These are phyloP conservation scores for Drosophila pandora DNA, from an alignment of 1,140 invertebrate species.

Conservation along the genomic window DNA sequence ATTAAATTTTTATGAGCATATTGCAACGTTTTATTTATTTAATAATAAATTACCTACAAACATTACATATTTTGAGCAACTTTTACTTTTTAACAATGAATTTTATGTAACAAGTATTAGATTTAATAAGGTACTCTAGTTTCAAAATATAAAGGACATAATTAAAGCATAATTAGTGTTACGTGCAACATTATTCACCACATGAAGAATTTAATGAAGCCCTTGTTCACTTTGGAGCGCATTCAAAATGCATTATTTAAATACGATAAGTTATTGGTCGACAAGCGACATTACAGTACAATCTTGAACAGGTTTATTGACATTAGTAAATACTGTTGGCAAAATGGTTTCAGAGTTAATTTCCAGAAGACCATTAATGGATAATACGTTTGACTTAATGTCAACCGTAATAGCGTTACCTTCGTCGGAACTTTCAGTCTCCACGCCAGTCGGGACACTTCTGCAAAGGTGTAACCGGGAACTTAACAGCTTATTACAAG, in stretches of 20 bases:
- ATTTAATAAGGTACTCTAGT: too few species aligned
- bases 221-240: constrained; percentile 33
- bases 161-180: too few species aligned
- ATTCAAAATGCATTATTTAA: constrained; percentile 27
- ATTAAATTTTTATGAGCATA: too few species aligned
- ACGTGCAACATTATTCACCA: too few species aligned
- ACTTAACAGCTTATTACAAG: constrained; percentile 86
- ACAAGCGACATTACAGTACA: too few species aligned
- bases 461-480: constrained; percentile 84
- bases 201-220: constrained; percentile 2
- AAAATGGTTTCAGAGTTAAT: constrained; percentile 37
- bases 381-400: constrained; percentile 40
- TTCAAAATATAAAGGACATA: too few species aligned
- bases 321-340: constrained; percentile 7
- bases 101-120: too few species aligned
- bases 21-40: too few species aligned
- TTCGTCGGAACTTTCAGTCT: constrained; percentile 43
- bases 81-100: too few species aligned
- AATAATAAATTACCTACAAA: too few species aligned
- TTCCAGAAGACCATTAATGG: constrained; percentile 35
- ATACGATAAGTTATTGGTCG: background rate
- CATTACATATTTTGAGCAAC: too few species aligned
- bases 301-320: too few species aligned
- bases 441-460: constrained; percentile 10
- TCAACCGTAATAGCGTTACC: constrained; percentile 34